A percentile compares a stretch with the other conserved stretches of the same genome.
These are phyloP conservation scores for Gobius niger DNA, from an alignment of 2,113 vertebrate species.

Conservation along the genomic window DNA sequence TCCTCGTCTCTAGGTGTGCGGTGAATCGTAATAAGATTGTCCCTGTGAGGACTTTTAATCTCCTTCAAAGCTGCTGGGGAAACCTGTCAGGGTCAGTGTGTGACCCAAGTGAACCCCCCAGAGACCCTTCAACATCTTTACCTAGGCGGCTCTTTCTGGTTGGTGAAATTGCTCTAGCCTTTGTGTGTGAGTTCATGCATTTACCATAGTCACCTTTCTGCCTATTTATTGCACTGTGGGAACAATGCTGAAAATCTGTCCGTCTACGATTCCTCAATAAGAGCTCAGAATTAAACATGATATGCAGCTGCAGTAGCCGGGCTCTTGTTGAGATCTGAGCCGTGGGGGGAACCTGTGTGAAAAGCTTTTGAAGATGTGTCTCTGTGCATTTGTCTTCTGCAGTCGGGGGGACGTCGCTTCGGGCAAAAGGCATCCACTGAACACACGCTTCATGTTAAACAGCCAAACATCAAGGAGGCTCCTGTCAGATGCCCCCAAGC, in stretches of 20 bases:
- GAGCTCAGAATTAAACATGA: background rate
- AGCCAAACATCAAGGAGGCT: conserved; percentile 96
- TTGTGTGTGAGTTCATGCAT: too few species aligned
- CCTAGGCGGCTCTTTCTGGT: too few species aligned
- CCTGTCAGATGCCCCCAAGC: conserved; percentile 58
- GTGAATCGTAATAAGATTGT: too few species aligned
- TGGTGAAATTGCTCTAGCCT: too few species aligned
- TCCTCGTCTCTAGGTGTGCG: too few species aligned
- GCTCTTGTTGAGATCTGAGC: background rate
- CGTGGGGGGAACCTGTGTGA: background rate
- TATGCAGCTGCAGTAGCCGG: background rate
- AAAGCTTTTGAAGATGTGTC: background rate
- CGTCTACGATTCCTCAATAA: background rate
- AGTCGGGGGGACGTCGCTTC: background rate
- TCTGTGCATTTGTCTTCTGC: conserved; percentile 1
- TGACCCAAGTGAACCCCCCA: too few species aligned
- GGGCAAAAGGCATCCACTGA: conserved; percentile 36
- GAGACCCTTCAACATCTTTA: too few species aligned
- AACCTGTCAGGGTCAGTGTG: too few species aligned
- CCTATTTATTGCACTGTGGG: background rate
- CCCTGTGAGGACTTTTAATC: too few species aligned
- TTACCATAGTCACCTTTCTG: background rate
- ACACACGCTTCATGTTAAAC: conserved; percentile 94
- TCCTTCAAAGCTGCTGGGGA: too few species aligned
- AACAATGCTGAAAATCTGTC: background rate